These are phyloP conservation scores for Drosophila prostipennis DNA, from an alignment of 2,888 invertebrate genomes.

Conservation along the genomic window DNA sequence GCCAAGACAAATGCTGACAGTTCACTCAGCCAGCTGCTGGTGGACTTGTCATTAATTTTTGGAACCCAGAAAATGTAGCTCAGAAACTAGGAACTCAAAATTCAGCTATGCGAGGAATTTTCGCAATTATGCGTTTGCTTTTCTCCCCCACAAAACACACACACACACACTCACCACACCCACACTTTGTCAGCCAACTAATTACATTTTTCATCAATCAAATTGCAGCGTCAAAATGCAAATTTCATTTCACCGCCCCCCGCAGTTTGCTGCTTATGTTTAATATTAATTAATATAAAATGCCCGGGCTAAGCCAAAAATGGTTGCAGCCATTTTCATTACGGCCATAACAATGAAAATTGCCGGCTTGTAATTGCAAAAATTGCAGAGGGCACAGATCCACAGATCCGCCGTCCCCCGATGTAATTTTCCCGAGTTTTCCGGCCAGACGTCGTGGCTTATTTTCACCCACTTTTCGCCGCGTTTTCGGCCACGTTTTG, in stretches of 20 bases:
- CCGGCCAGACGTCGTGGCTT: slow-evolving; percentile 48
- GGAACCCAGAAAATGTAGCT: not conserved
- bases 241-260: slow-evolving; percentile 41
- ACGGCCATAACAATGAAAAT: slow-evolving; percentile 67
- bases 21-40: slow-evolving; percentile 31
- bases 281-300: slow-evolving; percentile 76
- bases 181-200: slow-evolving; percentile 35
- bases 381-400: slow-evolving; percentile 51
- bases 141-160: not conserved
- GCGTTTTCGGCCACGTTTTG: slow-evolving; percentile 67
- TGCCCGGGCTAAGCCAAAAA: slow-evolving; percentile 60
- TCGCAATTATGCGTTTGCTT: slow-evolving; percentile 20
- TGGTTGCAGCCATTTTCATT: slow-evolving; percentile 69
- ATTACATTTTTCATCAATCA: slow-evolving; percentile 75
- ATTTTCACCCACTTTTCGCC: slow-evolving; percentile 68
- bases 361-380: slow-evolving; percentile 68
- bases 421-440: slow-evolving; percentile 49
- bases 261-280: slow-evolving; percentile 50
- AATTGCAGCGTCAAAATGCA: slow-evolving; percentile 55
- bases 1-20: slow-evolving; percentile 36
- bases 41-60: slow-evolving; percentile 20
- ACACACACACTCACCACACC: not conserved
- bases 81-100: not conserved
- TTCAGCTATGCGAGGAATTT: slow-evolving; percentile 11
- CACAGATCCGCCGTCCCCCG: slow-evolving; percentile 8